These are phyloP conservation scores for Eudasyphora cyanicolor DNA, from an alignment of 2,888 invertebrate genomes.

Conservation along the genomic window DNA sequence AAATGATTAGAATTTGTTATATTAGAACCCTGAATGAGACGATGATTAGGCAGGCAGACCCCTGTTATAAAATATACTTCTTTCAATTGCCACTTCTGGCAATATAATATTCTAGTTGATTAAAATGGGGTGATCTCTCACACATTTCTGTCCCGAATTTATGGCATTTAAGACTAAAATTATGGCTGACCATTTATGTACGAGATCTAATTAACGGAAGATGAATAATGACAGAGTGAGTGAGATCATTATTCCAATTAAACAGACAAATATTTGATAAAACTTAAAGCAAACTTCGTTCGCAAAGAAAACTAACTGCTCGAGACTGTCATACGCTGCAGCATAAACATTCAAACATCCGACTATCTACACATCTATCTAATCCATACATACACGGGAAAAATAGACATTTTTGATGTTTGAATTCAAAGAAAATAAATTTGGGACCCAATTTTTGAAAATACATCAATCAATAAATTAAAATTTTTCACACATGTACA, in stretches of 20 bases:
- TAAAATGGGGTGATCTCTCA: background rate
- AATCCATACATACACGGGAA: too few relatives aligned
- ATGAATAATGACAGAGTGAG: conserved; percentile 55
- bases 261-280: conserved; percentile 59
- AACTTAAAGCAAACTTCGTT: conserved; percentile 36
- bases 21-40: too few relatives aligned
- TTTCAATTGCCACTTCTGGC: too few relatives aligned
- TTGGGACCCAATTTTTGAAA: too few relatives aligned
- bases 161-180: conserved; percentile 6
- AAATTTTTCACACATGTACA: too few relatives aligned
- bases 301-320: conserved; percentile 10
- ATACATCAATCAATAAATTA: too few relatives aligned
- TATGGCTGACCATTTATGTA: conserved; percentile 14
- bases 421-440: too few relatives aligned
- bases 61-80: too few relatives aligned
- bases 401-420: too few relatives aligned
- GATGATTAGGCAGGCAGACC: too few relatives aligned
- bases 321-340: conserved; percentile 20
- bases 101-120: background rate
- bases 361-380: background rate
- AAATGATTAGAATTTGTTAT: too few relatives aligned
- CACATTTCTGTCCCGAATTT: background rate
- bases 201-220: conserved; percentile 53
- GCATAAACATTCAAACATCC: background rate
- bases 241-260: conserved; percentile 64